These are phyloP conservation scores for Aphodius granarius DNA, from an alignment of 2,888 invertebrate species.

Conservation along the genomic window DNA sequence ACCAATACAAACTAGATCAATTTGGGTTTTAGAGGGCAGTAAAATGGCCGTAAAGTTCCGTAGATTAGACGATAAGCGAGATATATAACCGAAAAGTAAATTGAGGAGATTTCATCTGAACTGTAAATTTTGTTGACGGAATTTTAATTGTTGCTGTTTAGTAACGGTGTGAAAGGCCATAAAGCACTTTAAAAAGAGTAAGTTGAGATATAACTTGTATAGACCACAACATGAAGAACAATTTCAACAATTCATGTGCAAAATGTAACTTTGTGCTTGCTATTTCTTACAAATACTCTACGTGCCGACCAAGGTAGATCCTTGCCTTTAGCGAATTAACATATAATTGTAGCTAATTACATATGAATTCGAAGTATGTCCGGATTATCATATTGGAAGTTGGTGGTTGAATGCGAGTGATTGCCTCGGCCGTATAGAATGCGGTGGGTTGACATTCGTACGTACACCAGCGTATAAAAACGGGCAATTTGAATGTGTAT, in stretches of 20 bases:
- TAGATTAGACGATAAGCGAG: neutral
- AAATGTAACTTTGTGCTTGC: neutral
- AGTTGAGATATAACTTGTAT: too few species aligned
- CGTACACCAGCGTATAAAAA: neutral
- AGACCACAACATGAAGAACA: too few species aligned
- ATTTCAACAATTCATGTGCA: neutral
- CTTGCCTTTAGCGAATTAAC: constrained; percentile 21
- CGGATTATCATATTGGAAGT: constrained; percentile 20
- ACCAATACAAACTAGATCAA: neutral
- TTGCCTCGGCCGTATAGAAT: constrained; percentile 18
- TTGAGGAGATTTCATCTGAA: neutral
- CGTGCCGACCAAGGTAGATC: neutral
- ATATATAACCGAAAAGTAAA: neutral
- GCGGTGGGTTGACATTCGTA: constrained; percentile 28
- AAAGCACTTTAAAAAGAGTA: too few species aligned
- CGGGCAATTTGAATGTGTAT: constrained; percentile 35
- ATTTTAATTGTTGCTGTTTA: neutral
- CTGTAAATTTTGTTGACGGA: neutral
- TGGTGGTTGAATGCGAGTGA: constrained; percentile 16
- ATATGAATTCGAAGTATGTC: constrained; percentile 27
- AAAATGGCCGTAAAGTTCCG: neutral
- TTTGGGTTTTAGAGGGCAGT: neutral
- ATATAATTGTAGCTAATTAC: constrained; percentile 22
- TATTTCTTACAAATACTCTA: neutral
- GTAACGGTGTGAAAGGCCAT: too few species aligned